Percentiles rank a stretch among this genome's conserved stretches.
phyloP scores from a whole-genome alignment of 1,140 invertebrate species.

The Drosophila lacteicornis region DNA sequence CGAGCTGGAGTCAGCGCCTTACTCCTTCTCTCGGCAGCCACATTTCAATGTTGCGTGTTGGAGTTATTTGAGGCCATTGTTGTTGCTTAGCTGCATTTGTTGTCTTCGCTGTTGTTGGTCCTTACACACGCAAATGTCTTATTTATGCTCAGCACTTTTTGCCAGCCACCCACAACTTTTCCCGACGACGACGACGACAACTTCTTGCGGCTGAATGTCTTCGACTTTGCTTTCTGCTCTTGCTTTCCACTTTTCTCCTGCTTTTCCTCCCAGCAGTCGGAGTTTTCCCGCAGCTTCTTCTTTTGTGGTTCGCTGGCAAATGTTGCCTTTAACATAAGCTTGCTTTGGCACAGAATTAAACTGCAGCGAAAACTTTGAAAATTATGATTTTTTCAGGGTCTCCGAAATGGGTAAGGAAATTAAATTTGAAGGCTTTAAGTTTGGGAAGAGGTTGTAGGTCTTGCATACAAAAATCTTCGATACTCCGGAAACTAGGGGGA shows the following conservation, averaged over 20 bases:
- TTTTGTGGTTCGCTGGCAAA: constrained; percentile 57
- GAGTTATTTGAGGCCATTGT: constrained; percentile 71
- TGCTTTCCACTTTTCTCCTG: constrained; percentile 12
- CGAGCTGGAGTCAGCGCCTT: constrained; percentile 21
- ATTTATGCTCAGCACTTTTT: constrained; percentile 82
- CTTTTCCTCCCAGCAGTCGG: not conserved
- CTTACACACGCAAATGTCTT: constrained; percentile 82
- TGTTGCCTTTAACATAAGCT: constrained; percentile 42
- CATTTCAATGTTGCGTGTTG: constrained; percentile 53
- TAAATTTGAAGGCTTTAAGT: not conserved
- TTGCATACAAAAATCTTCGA: no score
- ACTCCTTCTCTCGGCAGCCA: constrained; percentile 12
- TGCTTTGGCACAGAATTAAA: constrained; percentile 8
- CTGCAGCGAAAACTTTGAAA: constrained; percentile 5
- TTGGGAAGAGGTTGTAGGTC: no score
- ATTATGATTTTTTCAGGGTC: not conserved
- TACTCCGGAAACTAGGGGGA: no score
- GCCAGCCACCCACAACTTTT: constrained; percentile 28
- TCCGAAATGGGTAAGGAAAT: not conserved
- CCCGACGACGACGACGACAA: constrained; percentile 38
- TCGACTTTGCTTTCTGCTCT: constrained; percentile 62
- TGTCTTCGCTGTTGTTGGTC: constrained; percentile 35
- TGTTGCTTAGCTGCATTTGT: constrained; percentile 43
- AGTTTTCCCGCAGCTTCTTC: constrained; percentile 35
- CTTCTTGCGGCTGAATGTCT: constrained; percentile 54